These are phyloP conservation scores for Chaenodraco wilsoni DNA, from an alignment of 2,797 vertebrate genomes.

Conservation along the genomic window DNA sequence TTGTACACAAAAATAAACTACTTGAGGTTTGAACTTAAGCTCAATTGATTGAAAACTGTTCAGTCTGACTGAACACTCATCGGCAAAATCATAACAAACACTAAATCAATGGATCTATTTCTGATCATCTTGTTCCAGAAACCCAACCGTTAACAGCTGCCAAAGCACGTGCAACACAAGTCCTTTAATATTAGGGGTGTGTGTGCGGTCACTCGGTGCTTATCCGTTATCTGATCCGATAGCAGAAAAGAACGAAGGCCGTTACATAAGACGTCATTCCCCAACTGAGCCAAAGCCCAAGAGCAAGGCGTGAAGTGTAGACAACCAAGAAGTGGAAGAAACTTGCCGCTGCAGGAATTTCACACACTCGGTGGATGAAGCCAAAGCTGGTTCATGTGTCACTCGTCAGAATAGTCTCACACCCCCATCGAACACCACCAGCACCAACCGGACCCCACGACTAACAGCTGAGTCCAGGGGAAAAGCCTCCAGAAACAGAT, in stretches of 20 bases:
- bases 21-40: too few relatives aligned
- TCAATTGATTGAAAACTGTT: too few relatives aligned
- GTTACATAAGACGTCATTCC: conserved; percentile 15
- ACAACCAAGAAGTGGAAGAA: conserved; percentile 11
- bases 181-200: background rate
- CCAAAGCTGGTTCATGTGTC: conserved; percentile 22
- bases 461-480: conserved; percentile 63
- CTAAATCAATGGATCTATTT: background rate
- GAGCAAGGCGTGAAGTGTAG: conserved; percentile 8
- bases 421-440: background rate
- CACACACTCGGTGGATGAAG: conserved; percentile 19
- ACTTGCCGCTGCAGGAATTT: conserved; percentile 2
- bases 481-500: conserved; percentile 49
- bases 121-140: background rate
- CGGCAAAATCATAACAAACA: background rate
- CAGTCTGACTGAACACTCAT: too few relatives aligned
- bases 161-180: background rate
- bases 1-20: too few relatives aligned
- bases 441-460: background rate
- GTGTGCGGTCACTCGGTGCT: background rate
- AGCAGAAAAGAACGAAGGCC: conserved; percentile 9
- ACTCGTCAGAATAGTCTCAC: background rate
- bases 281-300: conserved; percentile 22
- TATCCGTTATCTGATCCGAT: conserved; percentile 19
- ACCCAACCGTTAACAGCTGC: background rate